phyloP scores from a whole-genome alignment of 2,113 vertebrate species.

The Bubo blakistoni region DNA sequence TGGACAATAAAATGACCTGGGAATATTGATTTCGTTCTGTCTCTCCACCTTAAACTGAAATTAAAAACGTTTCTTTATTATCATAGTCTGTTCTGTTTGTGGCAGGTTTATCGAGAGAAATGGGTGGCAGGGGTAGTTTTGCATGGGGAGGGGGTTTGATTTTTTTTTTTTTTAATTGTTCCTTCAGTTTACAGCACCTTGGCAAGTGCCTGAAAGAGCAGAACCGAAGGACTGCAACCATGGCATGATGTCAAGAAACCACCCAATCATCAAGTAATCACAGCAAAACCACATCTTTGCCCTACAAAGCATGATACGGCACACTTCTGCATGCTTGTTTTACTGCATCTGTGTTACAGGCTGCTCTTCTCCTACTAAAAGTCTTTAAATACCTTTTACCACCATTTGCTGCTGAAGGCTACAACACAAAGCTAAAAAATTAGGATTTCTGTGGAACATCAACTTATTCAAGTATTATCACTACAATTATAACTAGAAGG shows the following conservation, averaged over 20 bases:
- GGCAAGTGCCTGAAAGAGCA: background rate
- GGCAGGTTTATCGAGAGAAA: background rate
- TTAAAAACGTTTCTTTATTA: background rate
- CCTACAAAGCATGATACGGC: rapidly evolving
- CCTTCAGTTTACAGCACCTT: background rate
- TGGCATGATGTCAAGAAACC: rapidly evolving
- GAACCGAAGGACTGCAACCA: background rate
- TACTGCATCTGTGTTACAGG: background rate
- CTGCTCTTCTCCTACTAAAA: background rate
- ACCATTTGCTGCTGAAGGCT: background rate
- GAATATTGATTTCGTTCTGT: background rate
- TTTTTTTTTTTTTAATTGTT: background rate
- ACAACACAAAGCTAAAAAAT: background rate
- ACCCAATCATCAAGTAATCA: background rate
- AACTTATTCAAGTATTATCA: background rate
- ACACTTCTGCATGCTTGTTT: background rate
- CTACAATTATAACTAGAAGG: background rate
- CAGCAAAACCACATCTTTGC: background rate
- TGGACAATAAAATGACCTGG: background rate
- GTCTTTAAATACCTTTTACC: background rate
- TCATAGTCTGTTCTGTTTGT: background rate
- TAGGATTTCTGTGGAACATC: background rate
- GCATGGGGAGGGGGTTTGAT: background rate
- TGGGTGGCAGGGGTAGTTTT: background rate
- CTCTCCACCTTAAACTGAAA: background rate